These are phyloP conservation scores for Drosophila engyochracea DNA, from an alignment of 2,888 invertebrate species.

Conservation along the genomic window DNA sequence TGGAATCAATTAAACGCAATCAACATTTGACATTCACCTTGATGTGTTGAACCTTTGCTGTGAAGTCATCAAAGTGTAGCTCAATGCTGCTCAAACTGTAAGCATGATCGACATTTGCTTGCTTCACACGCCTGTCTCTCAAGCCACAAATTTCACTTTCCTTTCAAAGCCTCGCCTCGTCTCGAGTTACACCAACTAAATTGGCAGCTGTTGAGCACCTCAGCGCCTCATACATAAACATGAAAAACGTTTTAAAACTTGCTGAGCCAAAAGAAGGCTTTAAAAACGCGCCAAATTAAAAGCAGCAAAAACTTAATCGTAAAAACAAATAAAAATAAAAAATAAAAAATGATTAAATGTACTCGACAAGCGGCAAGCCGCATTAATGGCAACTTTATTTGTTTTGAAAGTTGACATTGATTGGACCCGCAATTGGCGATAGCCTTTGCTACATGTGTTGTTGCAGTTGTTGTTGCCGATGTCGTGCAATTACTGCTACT, in stretches of 20 bases:
- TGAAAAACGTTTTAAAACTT: conserved; percentile 62
- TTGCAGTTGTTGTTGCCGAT: conserved; percentile 7
- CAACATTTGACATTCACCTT: conserved; percentile 58
- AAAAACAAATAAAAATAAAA: conserved; percentile 20
- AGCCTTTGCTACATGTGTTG: conserved; percentile 19
- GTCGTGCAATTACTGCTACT: conserved; percentile 11
- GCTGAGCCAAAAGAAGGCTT: conserved; percentile 66
- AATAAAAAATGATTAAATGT: conserved; percentile 44
- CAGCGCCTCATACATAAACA: conserved; percentile 71
- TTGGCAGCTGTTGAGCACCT: conserved; percentile 47
- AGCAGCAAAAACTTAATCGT: conserved; percentile 22
- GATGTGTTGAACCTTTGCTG: conserved; percentile 33
- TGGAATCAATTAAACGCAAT: conserved; percentile 70
- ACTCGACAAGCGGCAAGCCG: conserved; percentile 41
- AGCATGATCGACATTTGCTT: conserved; percentile 6
- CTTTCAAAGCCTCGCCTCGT: conserved; percentile 38
- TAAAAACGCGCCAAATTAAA: conserved; percentile 61
- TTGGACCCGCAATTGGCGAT: conserved; percentile 76
- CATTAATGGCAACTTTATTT: conserved; percentile 78
- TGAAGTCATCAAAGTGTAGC: conserved; percentile 29
- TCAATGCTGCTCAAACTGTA: conserved; percentile 47
- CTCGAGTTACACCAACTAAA: conserved; percentile 65
- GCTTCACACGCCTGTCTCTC: conserved; percentile 65
- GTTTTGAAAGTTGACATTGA: conserved; percentile 81
- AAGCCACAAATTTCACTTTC: conserved; percentile 74